Base-by-base conservation (phyloP, 2,113 vertebrate species). In the Pseudorhombus dupliciocellatus region DNA sequence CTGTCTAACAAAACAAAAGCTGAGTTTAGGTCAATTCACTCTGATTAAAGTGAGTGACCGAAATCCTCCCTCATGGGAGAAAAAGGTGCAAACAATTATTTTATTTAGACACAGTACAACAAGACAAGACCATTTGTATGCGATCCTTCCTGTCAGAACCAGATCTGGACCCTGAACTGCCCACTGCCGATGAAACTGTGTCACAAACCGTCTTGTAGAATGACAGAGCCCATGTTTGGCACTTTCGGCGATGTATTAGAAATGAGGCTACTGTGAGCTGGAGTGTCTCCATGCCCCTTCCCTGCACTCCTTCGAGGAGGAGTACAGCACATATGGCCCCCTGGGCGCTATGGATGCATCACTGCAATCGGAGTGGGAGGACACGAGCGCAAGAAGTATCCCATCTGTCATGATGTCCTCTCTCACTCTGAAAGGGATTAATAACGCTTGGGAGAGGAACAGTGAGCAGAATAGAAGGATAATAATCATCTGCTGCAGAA, bases 291-390 rank as follows among this genome's bases (percentile, higher is more conserved):
- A 80, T 80, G 80, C 70, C 78, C 81, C 79, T 66, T 88, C 65
- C 37, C 63, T 72, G 72, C 83, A 63, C 84, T 89, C 81, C 84
- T 88, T 84, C 62, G 77, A 87, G 86, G 83, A 84, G 80, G 68
- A 80, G 67, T 52, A 34, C 62, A 63, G 87, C 90, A 84, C 92
- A 93, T 91, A 90, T 89, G 88, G 86, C 87, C 89, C 90, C 89
- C 79, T 70, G 82, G 86, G 87, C 88, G n/a, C 77, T 77, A 81
- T 85, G 87, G 86, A 89, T 80, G 79, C 82, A 77, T 89, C 64
- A 70, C 70, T 73, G 86, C 82, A 81, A 79, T 84, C 67, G 62
- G 82, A 86, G 79, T 79, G 70, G 75, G 77, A 76, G 71, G 84
- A 83, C 70, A 81, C 26, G 72, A 83, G 77, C 73, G 69, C 52